Percentiles rank a stretch among this genome's conserved stretches.
These are phyloP conservation scores for Pherbina coryleti DNA, from an alignment of 2,888 invertebrate species.

Conservation along the genomic window DNA sequence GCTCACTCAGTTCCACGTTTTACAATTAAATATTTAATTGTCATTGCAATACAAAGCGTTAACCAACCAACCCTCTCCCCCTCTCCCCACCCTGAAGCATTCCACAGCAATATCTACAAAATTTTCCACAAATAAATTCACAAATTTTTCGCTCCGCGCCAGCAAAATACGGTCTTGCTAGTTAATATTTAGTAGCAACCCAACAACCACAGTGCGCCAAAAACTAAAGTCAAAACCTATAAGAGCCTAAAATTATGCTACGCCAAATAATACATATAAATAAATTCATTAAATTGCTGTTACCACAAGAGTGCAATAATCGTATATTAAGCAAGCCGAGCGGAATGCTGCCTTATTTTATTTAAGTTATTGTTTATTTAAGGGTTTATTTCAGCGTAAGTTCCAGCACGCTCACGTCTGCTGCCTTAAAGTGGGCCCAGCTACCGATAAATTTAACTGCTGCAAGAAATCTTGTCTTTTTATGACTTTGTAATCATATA, in stretches of 20 bases:
- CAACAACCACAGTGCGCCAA: neutral
- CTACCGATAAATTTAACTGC: neutral
- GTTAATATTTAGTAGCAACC: neutral
- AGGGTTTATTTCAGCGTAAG: conserved; percentile 42
- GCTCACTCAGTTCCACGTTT: neutral
- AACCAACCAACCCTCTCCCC: neutral
- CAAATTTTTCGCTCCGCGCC: neutral
- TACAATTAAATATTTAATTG: conserved; percentile 12
- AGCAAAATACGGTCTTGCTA: neutral
- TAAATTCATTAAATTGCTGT: conserved; percentile 17
- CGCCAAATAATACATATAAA: conserved; percentile 22
- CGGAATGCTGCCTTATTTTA: neutral
- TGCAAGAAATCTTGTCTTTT: conserved; percentile 42
- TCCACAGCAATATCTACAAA: neutral
- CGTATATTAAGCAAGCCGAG: neutral
- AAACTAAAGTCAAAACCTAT: neutral
- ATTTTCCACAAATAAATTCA: neutral
- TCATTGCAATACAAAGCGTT: neutral
- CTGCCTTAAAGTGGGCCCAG: neutral
- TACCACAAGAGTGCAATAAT: neutral
- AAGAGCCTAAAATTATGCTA: conserved; percentile 48
- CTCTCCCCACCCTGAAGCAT: neutral
- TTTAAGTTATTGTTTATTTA: neutral
- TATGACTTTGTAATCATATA: conserved; percentile 61
- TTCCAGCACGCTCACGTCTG: neutral